Percentiles rank a stretch among this genome's conserved stretches.
Evolutionary conservation across 2,888 invertebrate genomes (phyloP).

Genomic region (Sinhomidia bicolor): DNA sequence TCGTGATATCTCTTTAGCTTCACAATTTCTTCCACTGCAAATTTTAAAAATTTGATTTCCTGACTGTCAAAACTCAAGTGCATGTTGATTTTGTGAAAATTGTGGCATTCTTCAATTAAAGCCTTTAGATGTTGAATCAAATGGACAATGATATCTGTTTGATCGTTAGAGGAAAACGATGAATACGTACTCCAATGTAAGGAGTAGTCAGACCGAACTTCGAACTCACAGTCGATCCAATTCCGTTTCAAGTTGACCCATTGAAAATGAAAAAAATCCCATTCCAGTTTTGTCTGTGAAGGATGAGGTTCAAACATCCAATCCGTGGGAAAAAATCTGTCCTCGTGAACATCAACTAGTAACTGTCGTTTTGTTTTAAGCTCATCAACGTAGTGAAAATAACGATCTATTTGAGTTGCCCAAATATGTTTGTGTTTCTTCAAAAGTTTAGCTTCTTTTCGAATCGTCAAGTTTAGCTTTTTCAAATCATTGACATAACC

Average conservation of each 20-base stretch:
- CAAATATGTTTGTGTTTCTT: constrained; percentile 57
- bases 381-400: constrained; percentile 45
- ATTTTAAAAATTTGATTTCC: constrained; percentile 68
- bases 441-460: constrained; percentile 65
- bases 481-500: constrained; percentile 52
- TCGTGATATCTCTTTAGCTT: constrained; percentile 46
- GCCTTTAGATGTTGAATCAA: constrained; percentile 70
- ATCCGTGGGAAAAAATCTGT: constrained; percentile 63
- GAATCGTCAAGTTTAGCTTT: constrained; percentile 49
- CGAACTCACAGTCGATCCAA: constrained; percentile 68
- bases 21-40: constrained; percentile 61
- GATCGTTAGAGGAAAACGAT: constrained; percentile 32
- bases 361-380: constrained; percentile 36
- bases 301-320: constrained; percentile 74
- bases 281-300: constrained; percentile 23
- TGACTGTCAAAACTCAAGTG: constrained; percentile 69
- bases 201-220: constrained; percentile 72
- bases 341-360: constrained; percentile 58
- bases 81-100: constrained; percentile 61
- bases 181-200: constrained; percentile 64
- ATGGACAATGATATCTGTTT: constrained; percentile 65
- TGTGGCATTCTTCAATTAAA: constrained; percentile 58
- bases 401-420: constrained; percentile 44
- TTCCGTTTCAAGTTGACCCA: constrained; percentile 67
- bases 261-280: constrained; percentile 74